Evolutionary conservation across 1,140 invertebrate species (phyloP), one percentile per base, ranked within the genome.

Genomic region (Leptopilina clavipes): DNA sequence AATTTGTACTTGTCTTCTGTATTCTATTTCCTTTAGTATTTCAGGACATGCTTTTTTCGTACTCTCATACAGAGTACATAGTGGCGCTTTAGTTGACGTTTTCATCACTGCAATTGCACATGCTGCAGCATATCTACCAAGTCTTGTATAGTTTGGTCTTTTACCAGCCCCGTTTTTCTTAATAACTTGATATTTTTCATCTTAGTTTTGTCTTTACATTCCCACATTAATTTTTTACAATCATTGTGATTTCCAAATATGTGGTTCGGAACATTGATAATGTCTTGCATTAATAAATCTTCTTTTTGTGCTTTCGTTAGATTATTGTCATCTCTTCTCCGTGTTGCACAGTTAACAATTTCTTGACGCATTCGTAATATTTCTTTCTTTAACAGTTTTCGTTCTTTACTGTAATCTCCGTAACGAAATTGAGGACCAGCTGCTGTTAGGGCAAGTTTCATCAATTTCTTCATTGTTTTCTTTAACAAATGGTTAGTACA

Each of bases 241-340:
- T 74, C 76, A 56, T 44, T 80, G 59, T 90, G 85, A 12, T 89
- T 82, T 14, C 86, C 89, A 83, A 89, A 89, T n/a, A 87, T 80
- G 71, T 89, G 87, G 37, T 31, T 77, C 3, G 82, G 77, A 25
- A 82, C 73, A 78, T 88, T 87, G 43, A 82, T 8, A 1, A 88
- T 83, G 40, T 85, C 85, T 54, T 65, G 71, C 52, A 82, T 73
- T 18, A 87, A 75, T 52, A 56, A 10, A 3, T 12, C n/a, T 40
- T 12, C 71, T 76, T 74, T 44, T 71, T 74, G 70, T 79, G 80
- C 76, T 7, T 37, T 31, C 10, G 10, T 37, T 43, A 70, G 18
- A 10, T 45, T 11, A 10, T 11, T 74, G 1, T 78, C 59, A 74
- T 79, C 70, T 72, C 75, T 59, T 44, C 73, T 70, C 8, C 75